Evolutionary conservation across 2,888 invertebrate species (phyloP).

Genomic region (Aporophyla lueneburgensis): DNA sequence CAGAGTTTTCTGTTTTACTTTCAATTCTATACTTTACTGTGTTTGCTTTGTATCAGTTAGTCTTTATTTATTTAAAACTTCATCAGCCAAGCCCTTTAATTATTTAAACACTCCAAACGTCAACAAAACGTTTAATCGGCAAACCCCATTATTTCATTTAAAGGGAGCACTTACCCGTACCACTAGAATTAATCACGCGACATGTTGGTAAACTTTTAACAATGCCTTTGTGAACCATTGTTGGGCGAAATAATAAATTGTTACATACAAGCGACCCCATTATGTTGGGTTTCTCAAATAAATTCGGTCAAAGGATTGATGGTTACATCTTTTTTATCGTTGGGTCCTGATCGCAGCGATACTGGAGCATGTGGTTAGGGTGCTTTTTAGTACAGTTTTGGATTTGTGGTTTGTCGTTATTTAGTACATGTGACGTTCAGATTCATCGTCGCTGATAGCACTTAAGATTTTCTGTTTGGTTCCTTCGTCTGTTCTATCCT

Average conservation of each 20-base stretch:
- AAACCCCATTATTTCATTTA: slow-evolving; percentile 62
- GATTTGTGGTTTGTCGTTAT: slow-evolving; percentile 20
- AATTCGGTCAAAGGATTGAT: slow-evolving; percentile 80
- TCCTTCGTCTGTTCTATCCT: background rate
- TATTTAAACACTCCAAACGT: slow-evolving; percentile 54
- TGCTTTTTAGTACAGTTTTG: slow-evolving; percentile 1
- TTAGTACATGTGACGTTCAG: background rate
- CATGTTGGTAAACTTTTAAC: slow-evolving; percentile 89
- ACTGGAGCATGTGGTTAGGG: slow-evolving; percentile 47
- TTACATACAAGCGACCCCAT: slow-evolving; percentile 68
- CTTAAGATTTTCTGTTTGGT: background rate
- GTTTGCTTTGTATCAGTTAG: background rate
- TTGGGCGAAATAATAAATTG: slow-evolving; percentile 73
- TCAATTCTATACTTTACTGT: background rate
- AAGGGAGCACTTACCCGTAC: slow-evolving; percentile 82
- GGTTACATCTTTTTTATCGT: slow-evolving; percentile 76
- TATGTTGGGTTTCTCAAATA: slow-evolving; percentile 79
- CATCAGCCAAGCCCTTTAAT: slow-evolving; percentile 8
- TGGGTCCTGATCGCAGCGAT: slow-evolving; percentile 61
- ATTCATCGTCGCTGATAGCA: too few relatives aligned
- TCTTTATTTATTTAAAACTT: background rate
- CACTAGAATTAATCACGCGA: slow-evolving; percentile 87
- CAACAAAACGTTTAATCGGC: slow-evolving; percentile 57
- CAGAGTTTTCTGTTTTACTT: background rate
- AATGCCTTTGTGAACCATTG: slow-evolving; percentile 80